Evolutionary conservation across 2,113 vertebrate species (phyloP).

Genomic region (Nothocercus nigrocapillus): DNA sequence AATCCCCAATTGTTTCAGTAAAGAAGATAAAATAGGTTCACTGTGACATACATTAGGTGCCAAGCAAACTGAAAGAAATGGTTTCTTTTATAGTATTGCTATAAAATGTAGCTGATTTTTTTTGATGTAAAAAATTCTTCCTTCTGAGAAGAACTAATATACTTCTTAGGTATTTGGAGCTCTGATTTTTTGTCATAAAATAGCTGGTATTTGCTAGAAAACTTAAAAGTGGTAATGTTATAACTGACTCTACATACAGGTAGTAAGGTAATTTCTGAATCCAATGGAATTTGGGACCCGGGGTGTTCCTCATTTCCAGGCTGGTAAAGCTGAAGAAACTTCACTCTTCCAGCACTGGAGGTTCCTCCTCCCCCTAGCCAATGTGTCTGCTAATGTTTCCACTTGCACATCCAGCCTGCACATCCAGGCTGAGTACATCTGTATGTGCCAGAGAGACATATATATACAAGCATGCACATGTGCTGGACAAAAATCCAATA

Average conservation of each 20-base stretch:
- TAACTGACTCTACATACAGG: background rate
- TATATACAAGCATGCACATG: rapidly evolving
- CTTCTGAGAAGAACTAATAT: background rate
- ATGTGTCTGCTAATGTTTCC: background rate
- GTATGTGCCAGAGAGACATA: background rate
- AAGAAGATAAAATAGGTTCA: background rate
- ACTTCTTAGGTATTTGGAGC: background rate
- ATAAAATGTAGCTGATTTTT: background rate
- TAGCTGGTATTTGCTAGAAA: background rate
- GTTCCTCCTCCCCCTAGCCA: too few relatives aligned
- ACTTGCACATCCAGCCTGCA: rapidly evolving
- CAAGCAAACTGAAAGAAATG: background rate
- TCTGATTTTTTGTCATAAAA: background rate
- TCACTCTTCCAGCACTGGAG: too few relatives aligned
- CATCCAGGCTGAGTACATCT: rapidly evolving
- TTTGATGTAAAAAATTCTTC: background rate
- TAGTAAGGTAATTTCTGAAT: background rate
- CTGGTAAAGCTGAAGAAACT: background rate
- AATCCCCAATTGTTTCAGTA: background rate
- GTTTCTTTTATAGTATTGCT: background rate
- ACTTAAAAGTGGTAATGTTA: background rate
- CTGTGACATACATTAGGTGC: rapidly evolving
- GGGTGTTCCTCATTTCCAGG: background rate
- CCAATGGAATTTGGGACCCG: rapidly evolving
- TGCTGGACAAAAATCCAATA: background rate